Evolutionary conservation across 2,113 vertebrate species (phyloP), one percentile per base, ranked within the genome.

Genomic region (Colaptes auratus): DNA sequence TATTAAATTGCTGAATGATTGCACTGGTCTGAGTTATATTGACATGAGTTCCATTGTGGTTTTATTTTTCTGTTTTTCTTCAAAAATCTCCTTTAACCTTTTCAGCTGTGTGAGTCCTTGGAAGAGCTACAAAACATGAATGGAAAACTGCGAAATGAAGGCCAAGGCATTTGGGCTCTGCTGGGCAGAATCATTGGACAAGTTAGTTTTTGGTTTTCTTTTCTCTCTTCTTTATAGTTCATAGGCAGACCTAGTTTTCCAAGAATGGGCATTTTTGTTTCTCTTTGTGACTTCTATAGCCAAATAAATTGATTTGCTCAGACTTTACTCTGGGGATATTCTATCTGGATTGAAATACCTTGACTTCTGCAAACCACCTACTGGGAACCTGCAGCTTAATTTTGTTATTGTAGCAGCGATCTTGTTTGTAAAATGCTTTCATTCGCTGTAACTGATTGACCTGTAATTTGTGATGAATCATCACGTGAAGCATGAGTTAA

Each of bases 51-150:
- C 35, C 13, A 50, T 42, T 81, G 71, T 27, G 52, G 72, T 79
- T 58, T 67, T 73, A 59, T 90, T 50, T 50, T 50, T 50, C 21
- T 50, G 12, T 12, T 50, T 21, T 50, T 24, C 21, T 50, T 50
- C 48, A 50, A 50, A 50, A 92, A 84, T 93, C 31, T 16, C 23
- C 12, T 52, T 90, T 94, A 76, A 88, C 82, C n/a, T 89, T 96
- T 96, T 73, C 94, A 99, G 99, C 97, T 99, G 5, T 99, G 99
- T 76, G 99, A 99, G 89, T 98, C 98, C 69, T 97, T 99, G 96
- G 99, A 99, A 98, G 99, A 99, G 77, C 97, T 99, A 66, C 98
- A 99, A 89, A 99, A 99, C 93, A 97, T 98, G 96, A 99, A 99
- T 90, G 98, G 98, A 67, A 98, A 98, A 94, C 97, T 99, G 92